Evolutionary conservation across 2,797 vertebrate species (phyloP), one percentile per base, ranked within the genome.

Genomic region (Heterohyrax brucei): DNA sequence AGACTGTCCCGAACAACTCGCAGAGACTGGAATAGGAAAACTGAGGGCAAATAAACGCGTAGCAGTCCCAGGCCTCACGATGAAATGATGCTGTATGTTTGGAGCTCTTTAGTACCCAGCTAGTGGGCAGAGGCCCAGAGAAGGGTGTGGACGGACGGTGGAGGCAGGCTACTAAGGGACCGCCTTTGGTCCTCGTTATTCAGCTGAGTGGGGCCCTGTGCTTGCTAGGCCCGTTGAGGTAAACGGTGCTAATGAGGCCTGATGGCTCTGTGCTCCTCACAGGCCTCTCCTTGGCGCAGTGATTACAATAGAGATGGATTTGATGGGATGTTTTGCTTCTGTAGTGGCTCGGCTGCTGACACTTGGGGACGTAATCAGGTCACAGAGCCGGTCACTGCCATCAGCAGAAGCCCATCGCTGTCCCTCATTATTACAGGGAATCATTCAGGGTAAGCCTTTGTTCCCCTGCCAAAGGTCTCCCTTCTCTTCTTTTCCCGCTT

Each of bases 331-430:
- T 97, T 83, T 98, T 99, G 98, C 99, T 99, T 99, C 99, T 99
- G 99, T 99, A 99, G 99, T 98, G 99, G 99, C 98, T 99, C 98
- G 98, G 98, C 98, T 98, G 98, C 99, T 99, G 99, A 99, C 99
- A 98, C 98, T 98, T 97, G 98, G 98, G 98, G 99, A 99, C 99
- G 99, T 99, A 99, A 99, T 99, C 99, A 99, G 99, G 99, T 99
- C 99, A 99, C 98, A 97, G 98, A 99, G 99, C 99, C 94, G 98
- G 99, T 99, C 99, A 98, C 98, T 98, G 99, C 99, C 99, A 98
- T 98, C 98, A 99, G 99, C 99, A 98, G 99, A 98, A 99, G 98
- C 97, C 98, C 98, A 0, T 98, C 98, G 97, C 99, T 98, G 98
- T 98, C 98, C 99, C 98, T 99, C 99, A 99, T 99, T 99, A 99